Conservation (phyloP, 2,888 invertebrate genomes). For the Sinodicranocentrus sp. region DNA sequence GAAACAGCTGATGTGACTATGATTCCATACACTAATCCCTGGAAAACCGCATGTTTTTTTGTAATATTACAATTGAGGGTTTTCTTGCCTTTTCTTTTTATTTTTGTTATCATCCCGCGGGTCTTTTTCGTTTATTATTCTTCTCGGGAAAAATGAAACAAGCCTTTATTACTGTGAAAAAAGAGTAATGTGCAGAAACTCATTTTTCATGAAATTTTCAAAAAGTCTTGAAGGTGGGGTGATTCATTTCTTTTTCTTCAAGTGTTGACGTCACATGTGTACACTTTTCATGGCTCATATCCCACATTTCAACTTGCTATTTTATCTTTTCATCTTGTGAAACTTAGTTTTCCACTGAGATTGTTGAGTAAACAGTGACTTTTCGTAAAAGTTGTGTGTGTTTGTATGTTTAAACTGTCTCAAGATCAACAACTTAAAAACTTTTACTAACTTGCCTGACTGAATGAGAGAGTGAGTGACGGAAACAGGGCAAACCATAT, state of each 20-base stretch:
- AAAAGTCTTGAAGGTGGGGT: too few species aligned
- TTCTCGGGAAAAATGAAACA: not conserved
- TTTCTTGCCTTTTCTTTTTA: too few species aligned
- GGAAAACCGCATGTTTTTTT: too few species aligned
- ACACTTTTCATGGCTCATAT: conserved; percentile 35
- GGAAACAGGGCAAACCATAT: conserved; percentile 17
- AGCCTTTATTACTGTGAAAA: conserved; percentile 11
- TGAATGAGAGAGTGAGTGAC: conserved; percentile 19
- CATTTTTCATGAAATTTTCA: too few species aligned
- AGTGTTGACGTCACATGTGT: conserved; percentile 28
- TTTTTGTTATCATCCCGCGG: not conserved
- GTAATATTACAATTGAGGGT: too few species aligned
- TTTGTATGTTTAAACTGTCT: conserved; percentile 24
- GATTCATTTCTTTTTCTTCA: conserved; percentile 3
- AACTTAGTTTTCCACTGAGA: not conserved
- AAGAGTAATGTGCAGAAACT: not conserved
- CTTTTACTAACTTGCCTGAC: conserved; percentile 7
- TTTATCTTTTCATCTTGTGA: conserved; percentile 11
- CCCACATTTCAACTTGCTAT: conserved; percentile 34
- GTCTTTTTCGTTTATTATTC: not conserved
- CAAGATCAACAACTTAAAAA: conserved; percentile 16
- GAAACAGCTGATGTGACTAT: too few species aligned
- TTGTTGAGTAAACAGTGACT: conserved; percentile 36
- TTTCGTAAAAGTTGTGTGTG: conserved; percentile 9
- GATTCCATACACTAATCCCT: too few species aligned